Conservation (phyloP, 2,797 vertebrate species). For the Sternarchorhynchus goeldii region DNA sequence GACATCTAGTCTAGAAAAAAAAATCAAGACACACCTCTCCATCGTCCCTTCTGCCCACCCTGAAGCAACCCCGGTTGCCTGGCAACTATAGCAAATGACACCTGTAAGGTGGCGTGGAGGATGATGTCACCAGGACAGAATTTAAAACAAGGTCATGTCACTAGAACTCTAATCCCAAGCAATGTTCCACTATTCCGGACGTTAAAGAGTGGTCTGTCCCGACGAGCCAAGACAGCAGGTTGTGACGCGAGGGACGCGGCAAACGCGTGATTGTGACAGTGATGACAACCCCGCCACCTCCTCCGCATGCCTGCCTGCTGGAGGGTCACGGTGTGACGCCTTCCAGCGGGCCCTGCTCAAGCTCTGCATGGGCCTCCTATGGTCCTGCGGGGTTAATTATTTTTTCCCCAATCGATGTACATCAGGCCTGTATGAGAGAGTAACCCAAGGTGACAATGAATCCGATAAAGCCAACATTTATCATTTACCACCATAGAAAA, state of each 20-base stretch:
- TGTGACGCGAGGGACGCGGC: too few relatives aligned
- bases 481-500: too few relatives aligned
- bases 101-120: neutral
- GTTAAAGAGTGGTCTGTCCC: slow-evolving; percentile 9
- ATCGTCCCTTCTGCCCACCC: neutral
- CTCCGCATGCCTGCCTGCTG: too few relatives aligned
- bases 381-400: too few relatives aligned
- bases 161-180: slow-evolving; percentile 28
- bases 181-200: slow-evolving; percentile 32
- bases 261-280: too few relatives aligned
- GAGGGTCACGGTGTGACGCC: too few relatives aligned
- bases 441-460: neutral
- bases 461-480: too few relatives aligned
- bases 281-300: too few relatives aligned
- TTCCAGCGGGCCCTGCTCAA: too few relatives aligned
- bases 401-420: too few relatives aligned
- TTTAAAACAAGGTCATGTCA: slow-evolving; percentile 19
- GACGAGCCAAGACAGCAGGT: too few relatives aligned
- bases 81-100: slow-evolving; percentile 18
- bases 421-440: neutral
- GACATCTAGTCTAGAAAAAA: neutral
- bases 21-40: slow-evolving; percentile 4
- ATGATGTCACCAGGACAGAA: slow-evolving; percentile 7
- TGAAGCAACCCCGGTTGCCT: neutral
- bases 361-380: too few relatives aligned